Evolutionary conservation across 1,140 invertebrate genomes (phyloP), one percentile per base, ranked within the genome.

Genomic region (Armadillidium nasatum): DNA sequence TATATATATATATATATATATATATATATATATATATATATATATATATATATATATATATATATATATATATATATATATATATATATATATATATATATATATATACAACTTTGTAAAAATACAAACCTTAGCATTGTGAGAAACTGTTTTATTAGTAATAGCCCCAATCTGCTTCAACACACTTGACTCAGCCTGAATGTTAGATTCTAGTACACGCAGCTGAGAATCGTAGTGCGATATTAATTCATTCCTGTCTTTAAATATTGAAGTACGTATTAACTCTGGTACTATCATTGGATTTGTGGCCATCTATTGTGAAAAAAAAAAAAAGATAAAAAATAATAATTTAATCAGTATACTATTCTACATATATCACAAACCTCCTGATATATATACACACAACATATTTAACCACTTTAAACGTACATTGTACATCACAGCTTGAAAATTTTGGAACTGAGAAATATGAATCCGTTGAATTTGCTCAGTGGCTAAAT

Each of bases 401-500:
- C 15, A 10, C 33, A 33, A 33, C 1, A 33, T 33, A 33, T 33
- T 69, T 67, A 15, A 22, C 10, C 19, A 21, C 13, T 10, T 0
- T 44, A 67, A 21, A 78, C 79, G 78, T 44, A 81, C 80, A 75
- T 78, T 81, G 54, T 79, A 81, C 10, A 81, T 72, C 69, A 78
- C 73, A 23, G 50, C 72, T 54, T 78, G 75, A 11, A 79, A 73
- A 44, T 76, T 68, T 46, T 81, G 80, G 69, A 78, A 79, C 69
- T 81, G 80, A 70, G 71, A 79, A n/a, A 81, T 71, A 69, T 81
- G 80, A 54, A 81, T 74, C 68, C 75, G 78, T 21, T 81, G 80
- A 43, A 81, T 79, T 70, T 81, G 80, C 67, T 78, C 77, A n/a
- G 80, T 81, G 44, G 80, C 80, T 45, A 81, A 68, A 10, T 78